Conservation (phyloP, 2,888 invertebrate species). For the Erebia aethiops region DNA sequence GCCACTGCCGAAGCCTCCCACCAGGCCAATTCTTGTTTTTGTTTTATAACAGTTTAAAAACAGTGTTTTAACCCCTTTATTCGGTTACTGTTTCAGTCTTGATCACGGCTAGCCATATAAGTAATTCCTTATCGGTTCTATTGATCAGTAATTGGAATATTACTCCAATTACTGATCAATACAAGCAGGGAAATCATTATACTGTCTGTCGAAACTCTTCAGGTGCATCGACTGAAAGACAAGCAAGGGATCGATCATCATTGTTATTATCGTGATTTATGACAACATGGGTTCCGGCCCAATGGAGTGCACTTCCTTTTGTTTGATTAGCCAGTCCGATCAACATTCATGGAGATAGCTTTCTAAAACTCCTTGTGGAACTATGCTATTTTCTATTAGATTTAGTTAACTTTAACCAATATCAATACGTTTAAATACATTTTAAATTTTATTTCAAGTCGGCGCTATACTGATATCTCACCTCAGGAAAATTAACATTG, state of each 20-base stretch:
- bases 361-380: neutral
- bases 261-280: conserved; percentile 46
- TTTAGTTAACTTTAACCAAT: neutral
- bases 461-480: no score
- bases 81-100: no score
- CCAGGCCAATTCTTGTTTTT: no score
- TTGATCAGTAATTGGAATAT: neutral
- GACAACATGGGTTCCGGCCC: conserved; percentile 48
- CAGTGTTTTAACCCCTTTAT: no score
- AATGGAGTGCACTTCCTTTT: conserved; percentile 68
- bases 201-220: conserved; percentile 3
- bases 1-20: no score
- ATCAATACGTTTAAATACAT: no score
- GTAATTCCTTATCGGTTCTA: neutral
- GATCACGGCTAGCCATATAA: neutral
- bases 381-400: neutral
- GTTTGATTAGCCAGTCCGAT: conserved; percentile 75
- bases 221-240: conserved; percentile 54
- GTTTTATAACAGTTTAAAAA: no score
- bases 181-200: neutral
- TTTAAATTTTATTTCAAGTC: no score
- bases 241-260: conserved; percentile 76
- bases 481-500: no score
- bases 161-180: conserved; percentile 8
- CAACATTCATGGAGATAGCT: conserved; percentile 43